These are phyloP conservation scores for Incurvaria masculella DNA, from an alignment of 2,888 invertebrate genomes.

Conservation along the genomic window DNA sequence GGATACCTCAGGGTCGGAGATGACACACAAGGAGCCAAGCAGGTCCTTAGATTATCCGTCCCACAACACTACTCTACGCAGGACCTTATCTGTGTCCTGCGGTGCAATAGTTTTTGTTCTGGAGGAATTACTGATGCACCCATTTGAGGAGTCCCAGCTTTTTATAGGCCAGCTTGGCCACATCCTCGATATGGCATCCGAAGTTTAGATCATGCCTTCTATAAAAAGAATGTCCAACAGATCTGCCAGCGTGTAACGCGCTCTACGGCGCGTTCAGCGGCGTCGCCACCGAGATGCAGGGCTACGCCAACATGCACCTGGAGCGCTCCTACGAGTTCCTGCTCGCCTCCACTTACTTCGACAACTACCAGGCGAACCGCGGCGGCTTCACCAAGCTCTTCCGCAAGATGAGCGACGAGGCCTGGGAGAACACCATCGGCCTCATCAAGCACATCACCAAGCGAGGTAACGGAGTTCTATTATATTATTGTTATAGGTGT, in stretches of 20 bases:
- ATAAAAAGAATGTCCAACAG: too few species aligned
- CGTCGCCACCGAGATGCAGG: slow-evolving; percentile 40
- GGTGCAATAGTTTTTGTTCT: not conserved
- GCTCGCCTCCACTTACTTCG: slow-evolving; percentile 71
- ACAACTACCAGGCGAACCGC: slow-evolving; percentile 72
- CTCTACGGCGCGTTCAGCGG: slow-evolving; percentile 52
- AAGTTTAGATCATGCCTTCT: too few species aligned
- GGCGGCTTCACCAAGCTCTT: slow-evolving; percentile 74
- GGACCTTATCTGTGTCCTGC: not conserved
- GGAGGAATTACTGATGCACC: not conserved
- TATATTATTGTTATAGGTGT: not conserved
- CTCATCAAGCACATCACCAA: slow-evolving; percentile 74
- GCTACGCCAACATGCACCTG: slow-evolving; percentile 63
- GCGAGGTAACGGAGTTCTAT: slow-evolving; percentile 60
- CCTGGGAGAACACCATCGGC: slow-evolving; percentile 71
- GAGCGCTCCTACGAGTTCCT: slow-evolving; percentile 73
- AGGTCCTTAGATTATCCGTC: too few species aligned
- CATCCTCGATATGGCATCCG: too few species aligned
- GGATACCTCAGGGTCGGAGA: too few species aligned
- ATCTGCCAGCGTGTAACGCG: slow-evolving; percentile 59
- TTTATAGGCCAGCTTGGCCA: too few species aligned
- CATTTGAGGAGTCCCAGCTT: too few species aligned
- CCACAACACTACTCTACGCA: not conserved
- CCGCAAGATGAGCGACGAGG: slow-evolving; percentile 67
- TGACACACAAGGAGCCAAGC: too few species aligned